These are phyloP conservation scores for Ciona savignyi DNA, from an alignment of 23 tunicate species.

Conservation along the genomic window DNA sequence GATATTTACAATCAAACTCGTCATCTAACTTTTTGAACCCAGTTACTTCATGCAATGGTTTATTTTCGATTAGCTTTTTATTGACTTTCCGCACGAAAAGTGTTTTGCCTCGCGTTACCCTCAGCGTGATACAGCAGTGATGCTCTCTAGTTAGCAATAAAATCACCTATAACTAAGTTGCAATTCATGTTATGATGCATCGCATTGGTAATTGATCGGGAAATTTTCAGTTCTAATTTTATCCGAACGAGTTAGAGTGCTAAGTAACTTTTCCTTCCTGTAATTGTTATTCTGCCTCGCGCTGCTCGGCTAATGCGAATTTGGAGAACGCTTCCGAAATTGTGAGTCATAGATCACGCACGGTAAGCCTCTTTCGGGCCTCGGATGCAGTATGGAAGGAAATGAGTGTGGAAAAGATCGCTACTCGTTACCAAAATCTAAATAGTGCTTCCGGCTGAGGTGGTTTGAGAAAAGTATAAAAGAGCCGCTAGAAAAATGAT, in stretches of 20 bases:
- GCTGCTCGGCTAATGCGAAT: not conserved
- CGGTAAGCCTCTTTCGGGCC: too few species aligned
- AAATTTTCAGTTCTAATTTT: too few species aligned
- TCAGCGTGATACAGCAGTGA: not conserved
- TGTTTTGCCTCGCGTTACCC: not conserved
- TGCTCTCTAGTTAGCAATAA: too few species aligned
- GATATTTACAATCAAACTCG: not conserved
- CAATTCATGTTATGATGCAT: too few species aligned
- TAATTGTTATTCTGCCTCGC: not conserved
- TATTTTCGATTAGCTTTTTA: not conserved
- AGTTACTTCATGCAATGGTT: not conserved
- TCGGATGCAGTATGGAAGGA: too few species aligned
- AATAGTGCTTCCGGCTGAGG: not conserved
- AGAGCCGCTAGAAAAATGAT: not conserved
- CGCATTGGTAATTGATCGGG: too few species aligned
- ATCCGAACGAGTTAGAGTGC: too few species aligned
- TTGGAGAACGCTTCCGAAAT: not conserved
- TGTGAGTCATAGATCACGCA: not conserved
- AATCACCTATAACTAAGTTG: too few species aligned
- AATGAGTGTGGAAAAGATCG: not conserved
- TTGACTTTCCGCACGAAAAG: not conserved
- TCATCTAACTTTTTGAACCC: not conserved
- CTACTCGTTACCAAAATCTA: not conserved
- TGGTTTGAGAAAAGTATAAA: not conserved
- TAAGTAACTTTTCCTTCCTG: not conserved